Evolutionary conservation across 2,888 invertebrate genomes (phyloP).

Genomic region (Phaonia tiefii): DNA sequence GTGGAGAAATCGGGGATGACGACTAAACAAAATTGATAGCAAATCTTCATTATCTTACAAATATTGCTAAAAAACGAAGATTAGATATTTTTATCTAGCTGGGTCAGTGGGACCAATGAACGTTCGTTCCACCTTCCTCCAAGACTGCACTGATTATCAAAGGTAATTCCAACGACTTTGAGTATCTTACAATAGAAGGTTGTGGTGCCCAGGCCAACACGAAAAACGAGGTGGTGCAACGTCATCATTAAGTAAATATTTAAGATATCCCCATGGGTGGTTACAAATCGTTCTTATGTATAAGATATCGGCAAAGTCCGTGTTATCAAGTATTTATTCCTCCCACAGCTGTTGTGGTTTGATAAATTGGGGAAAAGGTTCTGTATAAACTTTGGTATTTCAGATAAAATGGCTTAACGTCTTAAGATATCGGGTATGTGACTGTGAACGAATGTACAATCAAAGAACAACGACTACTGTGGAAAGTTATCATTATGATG

Average conservation of each 20-base stretch:
- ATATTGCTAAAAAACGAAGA: constrained; percentile 77
- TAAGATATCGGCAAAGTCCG: constrained; percentile 43
- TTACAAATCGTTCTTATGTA: too few species aligned
- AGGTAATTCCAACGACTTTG: too few species aligned
- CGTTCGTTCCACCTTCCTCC: not conserved
- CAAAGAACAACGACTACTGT: constrained; percentile 26
- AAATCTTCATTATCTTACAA: constrained; percentile 79
- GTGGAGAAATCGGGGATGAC: not conserved
- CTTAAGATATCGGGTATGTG: constrained; percentile 54
- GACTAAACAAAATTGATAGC: constrained; percentile 76
- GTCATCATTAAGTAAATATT: constrained; percentile 49
- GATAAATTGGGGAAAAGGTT: constrained; percentile 34
- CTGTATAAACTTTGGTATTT: constrained; percentile 42
- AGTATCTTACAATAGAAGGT: too few species aligned
- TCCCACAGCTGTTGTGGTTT: not conserved
- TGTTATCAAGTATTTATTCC: constrained; percentile 46
- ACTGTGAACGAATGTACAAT: constrained; percentile 10
- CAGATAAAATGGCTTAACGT: constrained; percentile 54
- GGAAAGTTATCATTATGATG: constrained; percentile 45
- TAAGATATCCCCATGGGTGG: not conserved
- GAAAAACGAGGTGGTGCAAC: not conserved
- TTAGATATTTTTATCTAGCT: constrained; percentile 80
- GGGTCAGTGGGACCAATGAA: constrained; percentile 71
- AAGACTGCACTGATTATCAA: not conserved
- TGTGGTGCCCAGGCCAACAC: not conserved